phyloP scores from a whole-genome alignment of 2,888 invertebrate genomes.

The Tipula unca region DNA sequence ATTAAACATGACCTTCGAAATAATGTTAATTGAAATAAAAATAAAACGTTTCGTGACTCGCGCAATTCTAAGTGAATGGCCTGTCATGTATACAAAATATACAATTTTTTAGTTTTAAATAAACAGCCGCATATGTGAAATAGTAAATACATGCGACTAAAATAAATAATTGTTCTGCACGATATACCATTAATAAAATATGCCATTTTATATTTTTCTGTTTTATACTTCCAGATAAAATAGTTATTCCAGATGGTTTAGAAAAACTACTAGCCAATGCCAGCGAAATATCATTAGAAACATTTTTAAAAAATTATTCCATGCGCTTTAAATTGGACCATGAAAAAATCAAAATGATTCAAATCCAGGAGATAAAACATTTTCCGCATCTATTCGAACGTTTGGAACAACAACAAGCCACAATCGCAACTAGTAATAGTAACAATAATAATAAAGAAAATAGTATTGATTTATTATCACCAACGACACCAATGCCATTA shows the following conservation, averaged over 20 bases:
- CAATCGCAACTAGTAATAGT: not conserved
- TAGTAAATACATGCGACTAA: not conserved
- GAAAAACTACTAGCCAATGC: conserved; percentile 40
- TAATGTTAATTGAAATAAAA: not conserved
- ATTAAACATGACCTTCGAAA: not conserved
- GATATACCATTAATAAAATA: not conserved
- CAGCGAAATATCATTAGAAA: conserved; percentile 38
- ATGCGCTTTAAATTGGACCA: not conserved
- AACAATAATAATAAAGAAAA: not conserved
- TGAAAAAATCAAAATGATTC: not conserved
- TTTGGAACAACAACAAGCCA: not conserved
- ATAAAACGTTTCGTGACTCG: not conserved
- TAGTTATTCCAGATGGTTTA: conserved; percentile 42
- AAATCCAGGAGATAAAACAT: not conserved
- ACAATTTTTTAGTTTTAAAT: not conserved
- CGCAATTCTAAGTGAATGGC: not conserved
- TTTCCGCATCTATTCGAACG: not conserved
- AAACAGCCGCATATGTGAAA: not conserved
- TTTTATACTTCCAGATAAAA: conserved; percentile 39
- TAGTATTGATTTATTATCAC: not conserved
- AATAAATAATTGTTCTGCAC: not conserved
- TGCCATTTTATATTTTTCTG: too few relatives aligned
- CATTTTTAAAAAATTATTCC: conserved; percentile 38
- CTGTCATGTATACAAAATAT: not conserved
- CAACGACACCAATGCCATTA: not conserved